phyloP scores from a whole-genome alignment of 2,113 vertebrate species.

The Pluvialis apricaria region DNA sequence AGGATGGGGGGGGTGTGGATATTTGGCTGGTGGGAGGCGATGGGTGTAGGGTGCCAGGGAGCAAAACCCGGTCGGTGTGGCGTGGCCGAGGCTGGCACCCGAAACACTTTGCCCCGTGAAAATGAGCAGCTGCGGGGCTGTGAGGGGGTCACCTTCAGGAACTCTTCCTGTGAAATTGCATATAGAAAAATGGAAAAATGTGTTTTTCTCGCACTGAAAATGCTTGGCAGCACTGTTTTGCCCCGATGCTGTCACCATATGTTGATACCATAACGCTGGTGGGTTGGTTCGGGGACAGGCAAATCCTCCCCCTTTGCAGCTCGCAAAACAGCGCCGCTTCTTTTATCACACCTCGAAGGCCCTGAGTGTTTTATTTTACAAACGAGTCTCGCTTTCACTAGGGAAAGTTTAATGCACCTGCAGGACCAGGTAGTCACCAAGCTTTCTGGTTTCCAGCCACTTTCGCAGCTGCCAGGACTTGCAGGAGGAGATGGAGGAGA shows the following conservation, averaged over 20 bases:
- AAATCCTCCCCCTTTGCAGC: neutral
- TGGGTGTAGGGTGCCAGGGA: rapidly evolving
- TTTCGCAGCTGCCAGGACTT: neutral
- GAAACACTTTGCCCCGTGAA: rapidly evolving
- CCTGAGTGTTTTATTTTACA: neutral
- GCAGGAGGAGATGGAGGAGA: neutral
- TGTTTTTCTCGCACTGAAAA: neutral
- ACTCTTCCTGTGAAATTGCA: neutral
- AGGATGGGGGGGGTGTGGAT: neutral
- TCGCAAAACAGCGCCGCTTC: rapidly evolving
- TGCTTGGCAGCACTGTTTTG: neutral
- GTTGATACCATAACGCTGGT: neutral
- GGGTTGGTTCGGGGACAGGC: neutral
- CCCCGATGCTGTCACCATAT: rapidly evolving
- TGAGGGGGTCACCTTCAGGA: rapidly evolving
- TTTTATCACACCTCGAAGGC: neutral
- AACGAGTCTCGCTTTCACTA: neutral
- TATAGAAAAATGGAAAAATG: neutral
- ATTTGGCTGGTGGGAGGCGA: neutral
- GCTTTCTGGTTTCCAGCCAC: neutral
- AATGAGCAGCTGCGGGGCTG: neutral
- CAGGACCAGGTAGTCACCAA: neutral
- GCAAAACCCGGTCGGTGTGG: rapidly evolving
- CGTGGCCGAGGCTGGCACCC: neutral
- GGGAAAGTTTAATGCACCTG: neutral